Evolutionary conservation across 2,888 invertebrate species (phyloP), one percentile per base, ranked within the genome.

Genomic region (Cheilosia soror): DNA sequence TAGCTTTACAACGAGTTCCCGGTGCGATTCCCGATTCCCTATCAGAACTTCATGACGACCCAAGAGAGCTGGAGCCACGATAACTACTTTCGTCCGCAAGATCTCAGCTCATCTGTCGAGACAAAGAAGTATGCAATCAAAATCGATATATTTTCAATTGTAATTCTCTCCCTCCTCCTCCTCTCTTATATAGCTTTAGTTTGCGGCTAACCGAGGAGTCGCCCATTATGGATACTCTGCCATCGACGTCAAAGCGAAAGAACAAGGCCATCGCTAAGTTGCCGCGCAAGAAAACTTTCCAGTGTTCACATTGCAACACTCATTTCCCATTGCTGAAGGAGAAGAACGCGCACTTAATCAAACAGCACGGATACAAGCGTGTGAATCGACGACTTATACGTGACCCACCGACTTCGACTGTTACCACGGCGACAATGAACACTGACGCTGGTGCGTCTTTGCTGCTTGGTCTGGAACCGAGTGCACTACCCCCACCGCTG

Each of bases 1-100:
- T 73, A 91, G 91, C 90, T 91, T 88, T 91, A 91, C 80, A 91
- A 91, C 13, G 92, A 92, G 87, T 89, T 91, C 81, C 90, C 92
- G 37, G 90, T 90, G 66, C 90, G 91, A 20, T 91, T 90, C 85
- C 75, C 88, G n/a, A 88, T 87, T 76, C 87, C 88, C 5, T 88
- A 88, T 63, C 89, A 89, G 47, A 88, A 84, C 49, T 88, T 87
- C 47, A 88, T 88, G 71, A 83, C 76, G 7, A 72, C 86, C 5
- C 87, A 88, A 11, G 89, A 91, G 79, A 91, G 91, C 58, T 91
- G 91, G 90, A 91, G 91, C 15, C 90, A 90, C 57, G 92, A 91
- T 42, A 89, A 90, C 66, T 91, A 90, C 65, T 91, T 91, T 83
- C 89, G 89, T 11, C 89, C 90, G 15, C 91, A 92, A 75, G 91